These are phyloP conservation scores for Acronicta leporina DNA, from an alignment of 2,888 invertebrate genomes.

Conservation along the genomic window DNA sequence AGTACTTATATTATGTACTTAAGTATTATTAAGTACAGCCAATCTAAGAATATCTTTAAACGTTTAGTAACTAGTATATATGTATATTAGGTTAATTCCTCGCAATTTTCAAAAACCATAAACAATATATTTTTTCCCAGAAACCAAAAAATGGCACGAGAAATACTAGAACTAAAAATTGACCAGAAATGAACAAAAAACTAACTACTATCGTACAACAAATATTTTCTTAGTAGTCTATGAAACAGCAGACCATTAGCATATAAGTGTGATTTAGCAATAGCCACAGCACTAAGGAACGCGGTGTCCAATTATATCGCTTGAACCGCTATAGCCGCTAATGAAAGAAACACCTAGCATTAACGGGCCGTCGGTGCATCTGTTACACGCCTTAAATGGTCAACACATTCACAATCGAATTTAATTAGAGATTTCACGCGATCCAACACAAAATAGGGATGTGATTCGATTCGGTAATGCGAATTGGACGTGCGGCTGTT, in stretches of 20 bases:
- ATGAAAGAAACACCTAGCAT: slow-evolving; percentile 47
- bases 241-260: slow-evolving; percentile 23
- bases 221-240: slow-evolving; percentile 6
- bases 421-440: slow-evolving; percentile 77
- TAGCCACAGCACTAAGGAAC: slow-evolving; percentile 17
- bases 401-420: slow-evolving; percentile 58
- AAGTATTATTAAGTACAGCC: too few relatives aligned
- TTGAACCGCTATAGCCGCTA: slow-evolving; percentile 46
- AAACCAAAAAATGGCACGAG: too few relatives aligned
- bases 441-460: slow-evolving; percentile 50
- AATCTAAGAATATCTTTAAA: too few relatives aligned
- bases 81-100: neutral
- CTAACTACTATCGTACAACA: slow-evolving; percentile 17
- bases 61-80: too few relatives aligned
- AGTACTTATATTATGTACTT: too few relatives aligned
- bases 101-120: neutral
- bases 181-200: slow-evolving; percentile 8
- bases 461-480: slow-evolving; percentile 32
- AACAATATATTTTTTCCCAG: too few relatives aligned
- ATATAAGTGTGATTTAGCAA: slow-evolving; percentile 47
- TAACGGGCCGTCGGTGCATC: slow-evolving; percentile 52
- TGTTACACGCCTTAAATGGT: slow-evolving; percentile 58
- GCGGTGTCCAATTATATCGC: slow-evolving; percentile 43
- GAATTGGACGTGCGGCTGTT: slow-evolving; percentile 7
- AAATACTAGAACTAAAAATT: too few relatives aligned